These are phyloP conservation scores for Gallinago jamesoni DNA, from an alignment of 2,113 vertebrate genomes.

Conservation along the genomic window DNA sequence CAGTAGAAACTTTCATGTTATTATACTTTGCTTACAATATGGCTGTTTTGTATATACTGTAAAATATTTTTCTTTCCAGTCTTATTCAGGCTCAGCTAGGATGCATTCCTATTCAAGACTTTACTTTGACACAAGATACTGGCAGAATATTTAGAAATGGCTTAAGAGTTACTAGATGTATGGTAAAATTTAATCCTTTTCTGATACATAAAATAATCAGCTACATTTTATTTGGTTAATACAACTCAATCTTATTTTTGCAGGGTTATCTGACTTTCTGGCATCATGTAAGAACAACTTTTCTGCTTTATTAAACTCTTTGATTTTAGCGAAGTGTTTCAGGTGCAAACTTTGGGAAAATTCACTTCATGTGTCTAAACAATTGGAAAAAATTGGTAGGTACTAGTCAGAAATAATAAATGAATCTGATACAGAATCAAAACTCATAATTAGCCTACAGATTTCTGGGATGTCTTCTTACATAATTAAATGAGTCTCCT, in stretches of 20 bases:
- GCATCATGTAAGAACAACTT: conserved; percentile 81
- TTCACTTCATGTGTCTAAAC: conserved; percentile 90
- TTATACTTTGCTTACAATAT: background rate
- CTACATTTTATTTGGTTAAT: conserved; percentile 16
- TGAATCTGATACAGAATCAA: background rate
- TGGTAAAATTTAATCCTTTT: conserved; percentile 48
- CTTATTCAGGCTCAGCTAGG: conserved; percentile 96
- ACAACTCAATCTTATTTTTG: conserved; percentile 25
- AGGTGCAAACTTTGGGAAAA: conserved; percentile 95
- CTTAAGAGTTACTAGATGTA: conserved; percentile 92
- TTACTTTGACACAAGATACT: conserved; percentile 92
- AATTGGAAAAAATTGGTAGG: conserved; percentile 96
- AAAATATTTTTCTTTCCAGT: conserved; percentile 62
- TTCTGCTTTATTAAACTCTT: conserved; percentile 81
- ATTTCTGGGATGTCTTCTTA: background rate
- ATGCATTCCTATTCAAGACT: conserved; percentile 92
- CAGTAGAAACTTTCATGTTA: background rate
- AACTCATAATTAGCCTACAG: conserved; percentile 2
- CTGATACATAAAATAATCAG: background rate
- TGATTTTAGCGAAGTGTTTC: conserved; percentile 95
- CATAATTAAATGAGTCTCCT: background rate
- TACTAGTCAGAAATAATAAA: background rate
- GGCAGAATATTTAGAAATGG: conserved; percentile 93
- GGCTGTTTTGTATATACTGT: background rate
- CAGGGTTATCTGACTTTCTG: conserved; percentile 92